phyloP scores from a whole-genome alignment of 2,888 invertebrate species.

The Cybosia mesomella region DNA sequence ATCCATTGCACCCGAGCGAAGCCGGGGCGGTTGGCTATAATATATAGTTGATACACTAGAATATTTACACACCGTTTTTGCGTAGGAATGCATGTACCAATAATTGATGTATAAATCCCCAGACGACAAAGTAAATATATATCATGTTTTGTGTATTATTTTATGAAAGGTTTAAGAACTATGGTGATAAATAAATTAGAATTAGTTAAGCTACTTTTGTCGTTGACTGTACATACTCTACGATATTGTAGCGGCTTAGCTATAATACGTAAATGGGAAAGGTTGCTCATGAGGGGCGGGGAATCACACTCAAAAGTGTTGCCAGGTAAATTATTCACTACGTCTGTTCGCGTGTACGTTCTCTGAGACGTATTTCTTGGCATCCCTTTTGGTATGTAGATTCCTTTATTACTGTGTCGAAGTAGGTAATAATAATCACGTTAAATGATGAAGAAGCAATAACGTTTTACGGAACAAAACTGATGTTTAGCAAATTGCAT shows the following conservation, averaged over 20 bases:
- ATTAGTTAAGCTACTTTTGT: no score
- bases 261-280: slow-evolving; percentile 49
- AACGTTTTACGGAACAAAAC: background rate
- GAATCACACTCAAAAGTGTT: slow-evolving; percentile 61
- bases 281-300: slow-evolving; percentile 54
- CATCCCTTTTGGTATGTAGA: slow-evolving; percentile 65
- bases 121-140: no score
- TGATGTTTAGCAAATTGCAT: background rate
- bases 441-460: background rate
- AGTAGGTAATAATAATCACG: slow-evolving; percentile 15
- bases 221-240: slow-evolving; percentile 30
- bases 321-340: slow-evolving; percentile 71
- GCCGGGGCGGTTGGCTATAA: no score
- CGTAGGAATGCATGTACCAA: no score
- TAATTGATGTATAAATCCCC: no score
- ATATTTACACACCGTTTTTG: no score
- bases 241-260: slow-evolving; percentile 28
- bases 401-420: slow-evolving; percentile 51
- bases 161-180: no score
- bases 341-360: slow-evolving; percentile 62
- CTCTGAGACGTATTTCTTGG: slow-evolving; percentile 51
- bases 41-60: no score
- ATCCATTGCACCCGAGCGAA: no score
- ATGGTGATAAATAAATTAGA: no score
- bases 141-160: no score